These are phyloP conservation scores for Pedicia rivosa DNA, from an alignment of 2,888 invertebrate genomes.

Conservation along the genomic window DNA sequence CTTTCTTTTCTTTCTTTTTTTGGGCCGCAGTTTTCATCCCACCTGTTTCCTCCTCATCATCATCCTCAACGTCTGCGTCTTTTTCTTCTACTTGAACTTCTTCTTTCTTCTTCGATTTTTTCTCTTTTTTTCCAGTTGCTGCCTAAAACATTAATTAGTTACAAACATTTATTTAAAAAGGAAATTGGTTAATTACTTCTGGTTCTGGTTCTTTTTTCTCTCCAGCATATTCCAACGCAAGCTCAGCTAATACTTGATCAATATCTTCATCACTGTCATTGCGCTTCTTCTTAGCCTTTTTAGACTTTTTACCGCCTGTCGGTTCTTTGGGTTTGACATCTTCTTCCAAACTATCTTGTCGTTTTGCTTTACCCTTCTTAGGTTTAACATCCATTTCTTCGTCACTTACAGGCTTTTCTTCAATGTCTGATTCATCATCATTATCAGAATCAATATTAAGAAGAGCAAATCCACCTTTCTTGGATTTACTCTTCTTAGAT, in stretches of 20 bases:
- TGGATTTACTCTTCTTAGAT: conserved; percentile 19
- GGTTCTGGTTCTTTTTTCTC: conserved; percentile 30
- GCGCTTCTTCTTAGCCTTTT: conserved; percentile 54
- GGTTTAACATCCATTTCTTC: conserved; percentile 30
- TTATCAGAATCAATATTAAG: conserved; percentile 48
- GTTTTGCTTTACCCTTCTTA: conserved; percentile 25
- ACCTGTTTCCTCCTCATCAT: conserved; percentile 37
- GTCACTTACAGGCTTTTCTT: conserved; percentile 35
- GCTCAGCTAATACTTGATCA: conserved; percentile 67
- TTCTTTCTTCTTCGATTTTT: conserved; percentile 13
- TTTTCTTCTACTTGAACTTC: conserved; percentile 17
- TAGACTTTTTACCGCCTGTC: conserved; percentile 49
- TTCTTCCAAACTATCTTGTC: conserved; percentile 28
- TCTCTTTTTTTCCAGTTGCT: conserved; percentile 9
- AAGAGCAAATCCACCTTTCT: conserved; percentile 47
- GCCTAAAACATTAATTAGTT: too few species aligned
- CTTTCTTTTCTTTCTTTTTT: conserved; percentile 81
- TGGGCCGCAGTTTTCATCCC: conserved; percentile 70
- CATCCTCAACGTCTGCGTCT: conserved; percentile 31
- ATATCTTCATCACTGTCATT: conserved; percentile 65
- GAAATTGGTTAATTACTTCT: too few species aligned
- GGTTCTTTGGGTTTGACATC: conserved; percentile 26
- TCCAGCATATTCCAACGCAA: conserved; percentile 65
- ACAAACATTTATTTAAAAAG: too few species aligned
- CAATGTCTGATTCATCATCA: conserved; percentile 25